Conservation (phyloP, 2,113 vertebrate species). For the Lota lota region DNA sequence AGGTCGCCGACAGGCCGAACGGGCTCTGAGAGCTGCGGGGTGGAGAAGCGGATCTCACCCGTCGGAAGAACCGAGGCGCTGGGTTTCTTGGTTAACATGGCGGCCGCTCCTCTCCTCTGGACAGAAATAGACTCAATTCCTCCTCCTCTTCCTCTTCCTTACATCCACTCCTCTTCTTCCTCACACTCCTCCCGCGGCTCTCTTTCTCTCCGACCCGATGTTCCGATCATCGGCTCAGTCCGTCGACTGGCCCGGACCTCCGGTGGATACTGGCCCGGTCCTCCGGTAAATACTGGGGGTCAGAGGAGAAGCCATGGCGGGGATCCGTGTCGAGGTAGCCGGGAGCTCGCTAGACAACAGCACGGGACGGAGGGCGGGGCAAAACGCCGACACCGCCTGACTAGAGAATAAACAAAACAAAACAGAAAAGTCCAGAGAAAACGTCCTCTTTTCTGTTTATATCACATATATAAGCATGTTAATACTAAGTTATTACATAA, state of each 20-base stretch:
- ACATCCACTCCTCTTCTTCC: conserved; percentile 54
- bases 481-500: too few relatives aligned
- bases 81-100: conserved; percentile 98
- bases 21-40: conserved; percentile 21
- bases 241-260: not conserved
- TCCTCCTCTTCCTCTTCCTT: conserved; percentile 68
- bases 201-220: not conserved
- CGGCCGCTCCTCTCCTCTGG: conserved; percentile 81
- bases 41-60: conserved; percentile 75
- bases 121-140: conserved; percentile 61
- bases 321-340: too few relatives aligned
- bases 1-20: not conserved
- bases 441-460: not conserved
- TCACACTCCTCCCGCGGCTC: not conserved
- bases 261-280: not conserved
- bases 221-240: not conserved
- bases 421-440: too few relatives aligned
- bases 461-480: not conserved
- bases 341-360: too few relatives aligned
- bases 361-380: not conserved
- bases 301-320: too few relatives aligned
- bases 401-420: too few relatives aligned
- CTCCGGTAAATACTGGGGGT: too few relatives aligned
- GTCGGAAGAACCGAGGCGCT: conserved; percentile 80
- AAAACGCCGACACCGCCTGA: not conserved